phyloP scores from a whole-genome alignment of 2,113 vertebrate genomes.

The Gnathonemus echidnorhynchus region DNA sequence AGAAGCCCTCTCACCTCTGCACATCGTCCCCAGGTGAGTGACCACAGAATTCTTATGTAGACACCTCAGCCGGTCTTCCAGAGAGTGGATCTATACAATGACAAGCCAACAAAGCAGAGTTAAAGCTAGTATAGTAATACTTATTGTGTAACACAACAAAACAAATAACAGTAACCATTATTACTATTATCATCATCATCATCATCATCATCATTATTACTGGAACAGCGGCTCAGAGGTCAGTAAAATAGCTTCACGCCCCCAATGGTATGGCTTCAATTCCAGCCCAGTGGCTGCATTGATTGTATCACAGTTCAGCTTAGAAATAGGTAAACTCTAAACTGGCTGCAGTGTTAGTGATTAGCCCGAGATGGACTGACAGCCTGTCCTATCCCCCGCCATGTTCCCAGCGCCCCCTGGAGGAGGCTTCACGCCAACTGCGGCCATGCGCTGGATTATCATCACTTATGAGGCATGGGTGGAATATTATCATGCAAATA shows the following conservation, averaged over 20 bases:
- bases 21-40: conserved; percentile 66
- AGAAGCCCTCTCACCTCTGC: conserved; percentile 62
- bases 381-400: not conserved
- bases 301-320: not conserved
- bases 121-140: not conserved
- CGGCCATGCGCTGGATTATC: not conserved
- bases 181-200: not conserved
- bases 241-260: not conserved
- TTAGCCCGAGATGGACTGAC: not conserved
- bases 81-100: conserved; percentile 67
- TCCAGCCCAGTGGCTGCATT: not conserved
- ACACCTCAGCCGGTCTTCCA: conserved; percentile 81
- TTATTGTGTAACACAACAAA: not conserved
- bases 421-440: not conserved
- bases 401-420: not conserved
- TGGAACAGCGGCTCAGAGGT: not conserved
- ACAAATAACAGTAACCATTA: not conserved
- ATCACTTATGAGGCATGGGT: not conserved
- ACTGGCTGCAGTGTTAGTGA: not conserved
- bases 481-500: not conserved
- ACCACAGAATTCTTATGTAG: conserved; percentile 70
- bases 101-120: not conserved
- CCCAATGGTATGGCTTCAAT: not conserved
- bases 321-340: not conserved
- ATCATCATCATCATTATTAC: not conserved